Percentiles rank a stretch among this genome's conserved stretches.
phyloP scores from a whole-genome alignment of 1,140 invertebrate genomes.

The Lethrus apterus region DNA sequence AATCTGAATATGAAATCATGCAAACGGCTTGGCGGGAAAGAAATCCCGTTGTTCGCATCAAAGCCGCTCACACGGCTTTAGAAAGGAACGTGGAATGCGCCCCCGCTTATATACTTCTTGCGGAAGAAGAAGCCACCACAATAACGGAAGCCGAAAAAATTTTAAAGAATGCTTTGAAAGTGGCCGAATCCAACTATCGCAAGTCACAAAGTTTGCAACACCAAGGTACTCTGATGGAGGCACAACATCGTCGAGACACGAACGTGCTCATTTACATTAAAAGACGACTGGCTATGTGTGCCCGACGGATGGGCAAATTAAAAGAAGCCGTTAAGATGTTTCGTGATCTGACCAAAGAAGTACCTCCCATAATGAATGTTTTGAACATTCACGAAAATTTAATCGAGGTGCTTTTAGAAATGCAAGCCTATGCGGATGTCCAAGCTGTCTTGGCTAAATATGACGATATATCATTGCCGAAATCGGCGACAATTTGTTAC shows the following conservation, averaged over 20 bases:
- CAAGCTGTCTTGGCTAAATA: constrained; percentile 93
- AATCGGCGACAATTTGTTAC: constrained; percentile 96
- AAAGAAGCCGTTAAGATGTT: constrained; percentile 97
- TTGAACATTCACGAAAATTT: constrained; percentile 97
- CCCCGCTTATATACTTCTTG: constrained; percentile 89
- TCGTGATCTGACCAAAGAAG: constrained; percentile 94
- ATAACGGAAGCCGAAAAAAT: constrained; percentile 85
- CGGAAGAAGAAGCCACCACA: constrained; percentile 92
- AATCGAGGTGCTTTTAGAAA: constrained; percentile 90
- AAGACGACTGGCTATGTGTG: constrained; percentile 92
- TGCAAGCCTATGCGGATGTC: constrained; percentile 94
- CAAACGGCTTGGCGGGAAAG: constrained; percentile 95
- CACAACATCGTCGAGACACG: constrained; percentile 80
- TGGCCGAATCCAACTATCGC: constrained; percentile 80
- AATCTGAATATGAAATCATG: constrained; percentile 95
- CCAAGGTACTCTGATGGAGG: constrained; percentile 56
- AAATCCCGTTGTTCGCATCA: constrained; percentile 85
- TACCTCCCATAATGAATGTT: constrained; percentile 91
- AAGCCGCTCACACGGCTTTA: constrained; percentile 85
- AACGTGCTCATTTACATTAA: constrained; percentile 96
- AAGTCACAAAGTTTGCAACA: constrained; percentile 70
- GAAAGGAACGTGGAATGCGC: constrained; percentile 91
- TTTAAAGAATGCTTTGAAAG: constrained; percentile 79
- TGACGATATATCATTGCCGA: constrained; percentile 92
- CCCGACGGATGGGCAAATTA: constrained; percentile 83